Conservation (phyloP, 2,797 vertebrate genomes). For the Florisuga fusca region DNA sequence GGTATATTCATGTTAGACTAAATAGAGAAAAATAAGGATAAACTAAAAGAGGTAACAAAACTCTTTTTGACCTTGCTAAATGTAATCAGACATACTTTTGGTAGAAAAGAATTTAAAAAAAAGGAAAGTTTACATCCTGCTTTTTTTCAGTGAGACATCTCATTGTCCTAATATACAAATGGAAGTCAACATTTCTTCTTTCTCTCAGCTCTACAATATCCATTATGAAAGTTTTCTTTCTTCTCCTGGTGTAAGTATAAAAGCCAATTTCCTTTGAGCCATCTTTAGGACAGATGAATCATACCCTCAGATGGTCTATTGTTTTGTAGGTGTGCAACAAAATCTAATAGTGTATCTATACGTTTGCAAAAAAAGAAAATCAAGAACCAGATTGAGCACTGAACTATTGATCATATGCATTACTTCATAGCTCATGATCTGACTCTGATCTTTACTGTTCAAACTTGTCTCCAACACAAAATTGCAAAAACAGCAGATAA, state of each 20-base stretch:
- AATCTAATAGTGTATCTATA: not conserved
- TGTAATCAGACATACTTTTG: not conserved
- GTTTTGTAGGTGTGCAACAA: not conserved
- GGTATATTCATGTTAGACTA: not conserved
- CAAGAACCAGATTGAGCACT: not conserved
- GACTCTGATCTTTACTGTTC: not conserved
- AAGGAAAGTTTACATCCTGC: not conserved
- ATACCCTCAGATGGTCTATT: not conserved
- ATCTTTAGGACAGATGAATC: not conserved
- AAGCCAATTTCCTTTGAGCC: not conserved
- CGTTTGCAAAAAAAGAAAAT: not conserved
- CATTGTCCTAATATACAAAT: not conserved
- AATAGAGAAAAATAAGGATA: not conserved
- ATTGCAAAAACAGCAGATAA: not conserved
- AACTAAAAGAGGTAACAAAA: not conserved
- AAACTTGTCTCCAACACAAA: not conserved
- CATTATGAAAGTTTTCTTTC: not conserved
- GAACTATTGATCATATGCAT: not conserved
- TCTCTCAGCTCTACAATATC: not conserved
- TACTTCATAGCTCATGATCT: not conserved
- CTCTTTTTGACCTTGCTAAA: not conserved
- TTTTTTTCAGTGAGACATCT: not conserved
- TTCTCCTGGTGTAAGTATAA: not conserved
- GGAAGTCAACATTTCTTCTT: not conserved
- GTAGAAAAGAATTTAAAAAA: not conserved